These are phyloP conservation scores for Pristionchus exspectatus DNA, from an alignment of 2,888 invertebrate genomes.

Conservation along the genomic window DNA sequence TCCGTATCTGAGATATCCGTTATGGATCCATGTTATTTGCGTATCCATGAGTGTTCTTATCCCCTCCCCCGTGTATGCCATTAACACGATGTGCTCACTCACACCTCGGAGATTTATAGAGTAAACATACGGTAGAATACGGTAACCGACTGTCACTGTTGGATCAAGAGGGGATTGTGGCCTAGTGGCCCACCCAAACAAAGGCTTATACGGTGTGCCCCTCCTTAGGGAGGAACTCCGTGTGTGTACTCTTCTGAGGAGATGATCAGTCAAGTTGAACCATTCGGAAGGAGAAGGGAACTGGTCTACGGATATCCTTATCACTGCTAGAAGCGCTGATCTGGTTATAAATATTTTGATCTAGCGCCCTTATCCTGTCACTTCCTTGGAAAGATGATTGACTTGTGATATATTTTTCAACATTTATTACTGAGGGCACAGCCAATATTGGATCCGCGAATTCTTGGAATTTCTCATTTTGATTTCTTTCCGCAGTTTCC, in stretches of 20 bases:
- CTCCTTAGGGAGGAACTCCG: background rate
- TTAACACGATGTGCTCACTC: slow-evolving; percentile 19
- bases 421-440: too few species aligned
- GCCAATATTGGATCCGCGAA: too few species aligned
- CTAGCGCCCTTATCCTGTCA: too few species aligned
- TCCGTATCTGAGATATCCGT: slow-evolving; percentile 25
- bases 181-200: slow-evolving; percentile 11
- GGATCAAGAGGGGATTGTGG: background rate
- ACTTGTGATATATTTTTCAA: too few species aligned
- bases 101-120: background rate
- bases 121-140: slow-evolving; percentile 10
- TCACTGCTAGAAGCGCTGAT: background rate
- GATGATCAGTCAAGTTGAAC: slow-evolving; percentile 20
- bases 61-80: background rate
- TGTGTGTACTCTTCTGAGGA: slow-evolving; percentile 26
- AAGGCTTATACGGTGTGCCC: slow-evolving; percentile 40
- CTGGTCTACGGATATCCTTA: background rate
- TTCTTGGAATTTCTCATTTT: background rate
- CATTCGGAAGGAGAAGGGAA: background rate
- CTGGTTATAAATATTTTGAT: too few species aligned
- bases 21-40: slow-evolving; percentile 29
- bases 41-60: slow-evolving; percentile 44
- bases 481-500: background rate
- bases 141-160: slow-evolving; percentile 8
- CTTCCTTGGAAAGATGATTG: too few species aligned